Percentiles rank a stretch among this genome's conserved stretches.
Evolutionary conservation across 2,797 vertebrate species (phyloP).

Genomic region (Karalla daura): DNA sequence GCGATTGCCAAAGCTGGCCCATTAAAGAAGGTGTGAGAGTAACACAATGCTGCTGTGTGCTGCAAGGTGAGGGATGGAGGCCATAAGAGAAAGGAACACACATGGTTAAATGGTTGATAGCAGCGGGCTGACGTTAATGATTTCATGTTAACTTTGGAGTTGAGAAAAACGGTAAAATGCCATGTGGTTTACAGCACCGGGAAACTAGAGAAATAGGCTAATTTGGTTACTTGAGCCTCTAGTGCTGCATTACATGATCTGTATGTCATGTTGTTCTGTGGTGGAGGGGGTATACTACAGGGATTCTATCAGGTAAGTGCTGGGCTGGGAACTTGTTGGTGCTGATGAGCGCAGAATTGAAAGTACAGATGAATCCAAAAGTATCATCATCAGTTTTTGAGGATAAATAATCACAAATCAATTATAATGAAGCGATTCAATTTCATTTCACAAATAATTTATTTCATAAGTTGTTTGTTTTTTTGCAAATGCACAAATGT

Average conservation of each 20-base stretch:
- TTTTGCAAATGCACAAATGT: not conserved
- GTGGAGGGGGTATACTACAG: not conserved
- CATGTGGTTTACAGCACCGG: constrained; percentile 14
- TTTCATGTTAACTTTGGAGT: constrained; percentile 47
- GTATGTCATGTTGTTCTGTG: not conserved
- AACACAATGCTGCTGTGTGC: constrained; percentile 77
- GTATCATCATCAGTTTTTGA: not conserved
- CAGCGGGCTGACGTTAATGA: constrained; percentile 57
- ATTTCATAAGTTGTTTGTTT: too few relatives aligned
- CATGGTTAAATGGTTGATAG: constrained; percentile 54
- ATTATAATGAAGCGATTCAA: not conserved
- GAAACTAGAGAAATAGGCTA: not conserved
- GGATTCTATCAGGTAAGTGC: not conserved
- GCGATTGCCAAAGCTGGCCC: constrained; percentile 67
- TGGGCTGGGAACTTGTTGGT: too few relatives aligned
- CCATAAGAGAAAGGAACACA: constrained; percentile 66
- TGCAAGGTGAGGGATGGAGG: constrained; percentile 68
- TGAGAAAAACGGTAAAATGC: constrained; percentile 33
- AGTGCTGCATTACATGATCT: not conserved
- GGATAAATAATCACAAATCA: not conserved
- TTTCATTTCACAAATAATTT: too few relatives aligned
- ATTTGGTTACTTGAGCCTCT: not conserved
- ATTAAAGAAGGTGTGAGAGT: constrained; percentile 80
- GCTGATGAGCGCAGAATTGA: not conserved
- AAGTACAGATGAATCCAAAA: not conserved